Base-by-base conservation (phyloP, 1,140 invertebrate species). In the Leguminivora glycinivorella region DNA sequence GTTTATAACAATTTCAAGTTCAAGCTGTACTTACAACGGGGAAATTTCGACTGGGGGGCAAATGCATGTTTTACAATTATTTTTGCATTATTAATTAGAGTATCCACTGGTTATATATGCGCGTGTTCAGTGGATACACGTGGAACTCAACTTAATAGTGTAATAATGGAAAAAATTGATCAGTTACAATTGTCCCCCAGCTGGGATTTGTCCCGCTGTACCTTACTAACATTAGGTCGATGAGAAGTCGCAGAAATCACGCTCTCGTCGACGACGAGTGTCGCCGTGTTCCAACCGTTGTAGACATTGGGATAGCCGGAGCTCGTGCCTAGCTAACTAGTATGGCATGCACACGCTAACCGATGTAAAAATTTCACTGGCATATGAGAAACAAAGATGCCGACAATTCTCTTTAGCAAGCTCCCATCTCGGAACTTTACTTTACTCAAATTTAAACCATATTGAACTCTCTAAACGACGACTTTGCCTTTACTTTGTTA, bases 351-450 rank as follows among this genome's bases (percentile, higher is more conserved):
- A 77, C 70, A 76, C 78, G 74, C 79, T 81, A 81, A 83, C 79
- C 72, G 70, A 67, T 75, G 56, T 72, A 74, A 83, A 83, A 87
- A 87, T 87, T 87, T 84, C 83, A 84, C 82, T 80, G 69, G 77
- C 78, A 81, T 75, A 81, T 73, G 81, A 84, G 80, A 85, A 87
- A 80, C 79, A 84, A 75, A 80, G 81, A 79, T 74, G 72, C 76
- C 71, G 77, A 52, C 47, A 9, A 19, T 5, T 22, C 7, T 2
- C 47, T 22, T 1, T 10, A n/a, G 47, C 19, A 52, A 52, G 17
- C 47, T 52, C 47, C 6, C 7, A 52, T 52, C 7, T 17, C 6
- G 10, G 9, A 4, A 52, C 19, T 2, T 5, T 17, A 19, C 10
- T 9, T 22, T 0, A 52, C 47, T 22, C 47, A 19, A 52, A 52